phyloP scores from a whole-genome alignment of 2,113 vertebrate genomes.

The Coryphaenoides rupestris region DNA sequence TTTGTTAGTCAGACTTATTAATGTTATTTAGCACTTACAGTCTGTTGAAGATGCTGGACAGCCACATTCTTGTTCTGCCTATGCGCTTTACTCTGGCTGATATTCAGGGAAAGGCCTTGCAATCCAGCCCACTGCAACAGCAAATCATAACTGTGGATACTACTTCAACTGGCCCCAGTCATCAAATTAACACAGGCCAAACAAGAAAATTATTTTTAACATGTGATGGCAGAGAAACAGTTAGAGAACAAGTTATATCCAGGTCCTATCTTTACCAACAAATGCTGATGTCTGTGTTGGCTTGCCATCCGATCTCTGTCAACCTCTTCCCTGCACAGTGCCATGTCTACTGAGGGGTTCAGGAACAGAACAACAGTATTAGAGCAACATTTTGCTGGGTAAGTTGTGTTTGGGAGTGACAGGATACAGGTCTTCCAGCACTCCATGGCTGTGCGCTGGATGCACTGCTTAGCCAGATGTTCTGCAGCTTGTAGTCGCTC shows the following conservation, averaged over 20 bases:
- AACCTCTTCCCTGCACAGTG: constrained; percentile 58
- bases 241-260: not conserved
- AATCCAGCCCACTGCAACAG: constrained; percentile 70
- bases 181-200: not conserved
- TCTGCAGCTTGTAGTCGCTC: constrained; percentile 40
- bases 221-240: too few species aligned
- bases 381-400: not conserved
- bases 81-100: constrained; percentile 46
- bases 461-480: constrained; percentile 54
- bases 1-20: not conserved
- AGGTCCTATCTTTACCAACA: constrained; percentile 76
- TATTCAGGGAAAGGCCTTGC: constrained; percentile 67
- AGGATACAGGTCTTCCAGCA: constrained; percentile 88
- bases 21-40: constrained; percentile 42
- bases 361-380: constrained; percentile 53
- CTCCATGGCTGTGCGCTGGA: constrained; percentile 58
- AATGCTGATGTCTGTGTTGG: constrained; percentile 51
- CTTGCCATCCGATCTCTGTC: constrained; percentile 56
- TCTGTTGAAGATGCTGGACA: constrained; percentile 63
- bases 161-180: not conserved
- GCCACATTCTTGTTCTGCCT: constrained; percentile 76
- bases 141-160: constrained; percentile 9
- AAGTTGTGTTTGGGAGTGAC: not conserved
- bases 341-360: constrained; percentile 71
- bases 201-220: too few species aligned